Evolutionary conservation across 2,113 vertebrate species (phyloP).

Genomic region (Crotophaga sulcirostris): DNA sequence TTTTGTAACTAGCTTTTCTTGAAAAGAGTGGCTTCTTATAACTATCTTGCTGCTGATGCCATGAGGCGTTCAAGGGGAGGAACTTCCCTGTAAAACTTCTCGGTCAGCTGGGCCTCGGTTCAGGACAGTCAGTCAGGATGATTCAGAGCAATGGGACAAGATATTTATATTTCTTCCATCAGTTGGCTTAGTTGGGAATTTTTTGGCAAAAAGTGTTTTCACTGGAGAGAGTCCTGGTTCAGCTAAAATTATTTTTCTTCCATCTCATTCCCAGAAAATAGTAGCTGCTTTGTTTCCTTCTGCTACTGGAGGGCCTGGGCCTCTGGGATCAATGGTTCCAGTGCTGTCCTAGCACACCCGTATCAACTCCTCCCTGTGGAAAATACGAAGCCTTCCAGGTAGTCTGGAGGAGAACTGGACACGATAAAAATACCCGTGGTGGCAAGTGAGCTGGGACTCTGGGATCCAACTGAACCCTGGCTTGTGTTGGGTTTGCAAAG

Average conservation of each 20-base stretch:
- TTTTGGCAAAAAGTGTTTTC: conserved; percentile 50
- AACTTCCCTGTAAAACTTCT: background rate
- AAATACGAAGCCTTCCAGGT: conserved; percentile 25
- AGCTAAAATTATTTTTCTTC: conserved; percentile 62
- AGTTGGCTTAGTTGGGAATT: background rate
- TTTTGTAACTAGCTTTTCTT: background rate
- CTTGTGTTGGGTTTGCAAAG: background rate
- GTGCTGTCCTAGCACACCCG: background rate
- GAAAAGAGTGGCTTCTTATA: background rate
- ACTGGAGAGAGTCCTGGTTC: conserved; percentile 18
- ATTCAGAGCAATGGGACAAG: background rate
- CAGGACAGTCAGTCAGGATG: background rate
- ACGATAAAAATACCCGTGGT: background rate
- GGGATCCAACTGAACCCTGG: background rate
- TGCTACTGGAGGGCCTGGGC: conserved; percentile 47
- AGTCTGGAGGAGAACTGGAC: conserved; percentile 15
- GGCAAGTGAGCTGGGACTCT: background rate
- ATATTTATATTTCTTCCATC: background rate
- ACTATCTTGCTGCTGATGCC: background rate
- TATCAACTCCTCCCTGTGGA: conserved; percentile 34
- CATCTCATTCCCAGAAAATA: conserved; percentile 55
- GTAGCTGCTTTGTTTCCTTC: conserved; percentile 44
- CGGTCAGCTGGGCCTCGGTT: background rate
- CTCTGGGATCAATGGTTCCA: conserved; percentile 51
- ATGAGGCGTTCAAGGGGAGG: background rate